Evolutionary conservation across 1,140 invertebrate species (phyloP), one percentile per base, ranked within the genome.

Genomic region (Psix sp.): DNA sequence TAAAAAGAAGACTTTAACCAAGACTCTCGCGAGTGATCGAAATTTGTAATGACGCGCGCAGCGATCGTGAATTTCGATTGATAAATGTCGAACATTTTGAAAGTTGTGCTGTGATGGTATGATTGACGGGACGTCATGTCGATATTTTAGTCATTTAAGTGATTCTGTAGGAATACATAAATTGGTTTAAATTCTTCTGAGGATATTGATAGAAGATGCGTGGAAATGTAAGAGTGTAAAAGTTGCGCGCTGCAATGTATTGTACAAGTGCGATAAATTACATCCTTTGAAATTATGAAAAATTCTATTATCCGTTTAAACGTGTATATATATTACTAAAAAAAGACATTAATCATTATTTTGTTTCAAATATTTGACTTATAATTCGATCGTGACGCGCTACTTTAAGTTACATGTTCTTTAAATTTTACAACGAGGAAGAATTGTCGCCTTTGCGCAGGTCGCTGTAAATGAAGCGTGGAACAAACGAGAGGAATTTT

Each of bases 51-150:
- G n/a, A n/a, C 7, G 7, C 7, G 21, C 21, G 21, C 7, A 7
- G 21, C 21, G 7, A 24, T 4, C 21, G 7, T 24, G 21, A 42
- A 20, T 56, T 56, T 20, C 2, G 11, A 14, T 31, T 35, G 38
- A 54, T 54, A 65, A 65, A 54, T 54, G 48, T 46, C 31, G 40
- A 16, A 43, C 11, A 9, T 26, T 51, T 43, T 67, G 2, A 4
- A 14, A 42, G 9, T n/a, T 39, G 16, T 49, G 45, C 51, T 49
- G 16, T n/a, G 14, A 18, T 24, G 24, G 24, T 17, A 33, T 56
- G 62, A 66, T 51, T 57, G 52, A 67, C 63, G 38, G 29, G 31
- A 14, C 63, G 15, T 67, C 63, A 43, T 35, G 24, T 43, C 43
- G 45, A 67, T 57, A 57, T 42, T 39, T 39, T 43, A 14, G 38